Percentiles rank a stretch among this genome's conserved stretches.
Evolutionary conservation across 2,113 vertebrate species (phyloP).

Genomic region (Camelus dromedarius): DNA sequence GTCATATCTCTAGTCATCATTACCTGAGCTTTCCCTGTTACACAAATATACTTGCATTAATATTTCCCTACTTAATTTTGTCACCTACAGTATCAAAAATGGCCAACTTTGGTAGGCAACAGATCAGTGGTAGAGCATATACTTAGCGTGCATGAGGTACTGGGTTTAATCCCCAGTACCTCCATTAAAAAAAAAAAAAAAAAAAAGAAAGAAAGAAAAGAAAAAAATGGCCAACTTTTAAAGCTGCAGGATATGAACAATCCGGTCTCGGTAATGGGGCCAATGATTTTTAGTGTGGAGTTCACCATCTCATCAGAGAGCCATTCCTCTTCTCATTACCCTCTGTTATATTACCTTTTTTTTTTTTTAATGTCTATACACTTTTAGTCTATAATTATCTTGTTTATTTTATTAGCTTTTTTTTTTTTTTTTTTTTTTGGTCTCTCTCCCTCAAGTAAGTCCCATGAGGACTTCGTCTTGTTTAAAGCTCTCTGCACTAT

Average conservation of each 20-base stretch:
- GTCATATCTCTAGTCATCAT: background rate
- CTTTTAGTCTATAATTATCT: background rate
- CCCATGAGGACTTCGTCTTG: background rate
- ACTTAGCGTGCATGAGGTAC: too few relatives aligned
- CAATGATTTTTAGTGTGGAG: background rate
- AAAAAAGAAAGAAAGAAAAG: too few relatives aligned
- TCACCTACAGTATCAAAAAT: background rate
- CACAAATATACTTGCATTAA: background rate
- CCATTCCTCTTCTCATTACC: background rate
- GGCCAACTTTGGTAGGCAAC: background rate
- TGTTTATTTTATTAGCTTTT: background rate
- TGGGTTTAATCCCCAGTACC: too few relatives aligned
- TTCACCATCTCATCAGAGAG: background rate
- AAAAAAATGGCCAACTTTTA: background rate
- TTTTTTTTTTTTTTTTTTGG: background rate
- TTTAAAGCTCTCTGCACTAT: background rate
- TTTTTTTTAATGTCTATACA: background rate
- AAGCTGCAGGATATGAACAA: background rate
- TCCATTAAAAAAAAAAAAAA: too few relatives aligned
- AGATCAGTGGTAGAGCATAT: too few relatives aligned
- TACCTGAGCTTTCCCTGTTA: background rate
- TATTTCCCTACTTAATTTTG: slow-evolving; percentile 12
- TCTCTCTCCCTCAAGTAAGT: background rate
- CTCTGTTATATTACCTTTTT: background rate
- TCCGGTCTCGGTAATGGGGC: background rate